Base-by-base conservation (phyloP, 2,113 vertebrate species). In the Albula goreensis region DNA sequence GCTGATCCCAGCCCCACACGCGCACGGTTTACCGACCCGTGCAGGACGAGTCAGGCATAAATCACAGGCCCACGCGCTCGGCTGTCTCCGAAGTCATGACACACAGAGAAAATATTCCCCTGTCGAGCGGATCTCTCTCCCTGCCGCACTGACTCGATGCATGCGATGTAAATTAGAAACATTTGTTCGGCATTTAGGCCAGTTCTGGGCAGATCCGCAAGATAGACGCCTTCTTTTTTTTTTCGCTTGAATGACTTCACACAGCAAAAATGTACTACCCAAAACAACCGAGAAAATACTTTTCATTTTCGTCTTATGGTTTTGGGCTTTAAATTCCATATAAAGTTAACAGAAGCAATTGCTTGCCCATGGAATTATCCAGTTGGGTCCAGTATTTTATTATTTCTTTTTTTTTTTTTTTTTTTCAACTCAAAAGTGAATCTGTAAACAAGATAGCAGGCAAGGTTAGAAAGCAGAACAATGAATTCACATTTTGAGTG, bases 161-260 rank as follows among this genome's bases (percentile, higher is more conserved):
- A 53, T 90, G 84, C 86, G 83, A 86, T 91, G 89, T 84, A 90
- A 90, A 93, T 92, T 88, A 91, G 89, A 90, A 70, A 78, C 91
- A 77, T 77, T 89, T 87, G 87, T 87, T 85, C 60, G 12, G 41
- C 80, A 84, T 86, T 52, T n/a, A 53, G 25, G 25, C 56, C 57
- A 83, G 9, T n/a, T n/a, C 4, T 74, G 70, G 8, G 8, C 70
- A 74, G 70, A 66, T 48, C 31, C 53, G 50, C 82, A 60, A 83
- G 50, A 57, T 56, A 51, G 8, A 15, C 78, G 66, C 13, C n/a
- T 84, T 12, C 0, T 9, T 84, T 70, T 79, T 85, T 77, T 81
- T 89, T 91, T 78, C 53, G 50, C 90, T 91, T 90, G 90, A 85
- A 74, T 89, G 86, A 89, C 91, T 86, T 79, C 82, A 25, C 50